These are phyloP conservation scores for Myopa testacea DNA, from an alignment of 2,888 invertebrate genomes.

Conservation along the genomic window DNA sequence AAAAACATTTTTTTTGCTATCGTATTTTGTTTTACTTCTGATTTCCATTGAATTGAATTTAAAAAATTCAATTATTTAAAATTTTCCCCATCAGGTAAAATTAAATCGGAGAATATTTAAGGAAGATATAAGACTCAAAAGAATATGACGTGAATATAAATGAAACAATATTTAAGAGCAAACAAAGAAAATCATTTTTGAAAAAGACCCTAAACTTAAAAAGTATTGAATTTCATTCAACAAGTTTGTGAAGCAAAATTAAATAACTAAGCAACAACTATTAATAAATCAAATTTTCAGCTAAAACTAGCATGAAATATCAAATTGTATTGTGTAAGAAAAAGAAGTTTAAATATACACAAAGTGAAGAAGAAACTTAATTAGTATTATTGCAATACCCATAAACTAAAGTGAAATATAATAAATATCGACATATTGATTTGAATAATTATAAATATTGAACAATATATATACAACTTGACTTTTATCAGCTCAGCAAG, in stretches of 20 bases:
- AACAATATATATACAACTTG: conserved; percentile 24
- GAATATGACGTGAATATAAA: conserved; percentile 14
- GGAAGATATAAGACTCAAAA: conserved; percentile 26
- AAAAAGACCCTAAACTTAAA: too few species aligned
- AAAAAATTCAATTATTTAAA: background rate
- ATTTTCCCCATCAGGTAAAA: too few species aligned
- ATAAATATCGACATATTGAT: conserved; percentile 30
- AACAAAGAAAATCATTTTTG: conserved; percentile 3
- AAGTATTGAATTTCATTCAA: background rate
- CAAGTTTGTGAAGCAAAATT: background rate
- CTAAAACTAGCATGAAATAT: background rate
- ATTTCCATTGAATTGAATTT: conserved; percentile 42
- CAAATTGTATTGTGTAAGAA: background rate
- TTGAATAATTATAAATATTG: conserved; percentile 32
- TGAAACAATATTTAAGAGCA: background rate
- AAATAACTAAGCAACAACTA: background rate
- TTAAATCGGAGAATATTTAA: background rate
- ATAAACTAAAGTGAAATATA: background rate
- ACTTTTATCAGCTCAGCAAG: conserved; percentile 24
- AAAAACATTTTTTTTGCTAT: background rate
- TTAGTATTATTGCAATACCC: background rate
- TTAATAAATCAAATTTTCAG: background rate
- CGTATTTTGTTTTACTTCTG: conserved; percentile 36
- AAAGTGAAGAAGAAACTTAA: background rate
- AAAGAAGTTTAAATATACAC: background rate